Conservation (phyloP, 2,797 vertebrate species). For the Megaceryle alcyon region DNA sequence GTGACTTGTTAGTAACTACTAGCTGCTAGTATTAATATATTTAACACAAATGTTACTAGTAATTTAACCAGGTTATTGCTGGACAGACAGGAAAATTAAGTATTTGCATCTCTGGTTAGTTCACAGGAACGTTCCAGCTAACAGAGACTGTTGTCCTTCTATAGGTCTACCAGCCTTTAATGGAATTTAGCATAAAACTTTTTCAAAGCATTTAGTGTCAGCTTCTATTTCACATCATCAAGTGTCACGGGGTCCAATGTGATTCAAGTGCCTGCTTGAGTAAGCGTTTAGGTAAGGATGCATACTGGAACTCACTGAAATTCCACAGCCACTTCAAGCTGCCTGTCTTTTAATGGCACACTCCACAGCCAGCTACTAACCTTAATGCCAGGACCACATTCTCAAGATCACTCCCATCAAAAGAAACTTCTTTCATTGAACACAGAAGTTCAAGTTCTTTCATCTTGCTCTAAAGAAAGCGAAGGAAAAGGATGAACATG, state of each 20-base stretch:
- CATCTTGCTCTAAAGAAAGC: constrained; percentile 89
- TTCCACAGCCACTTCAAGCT: not conserved
- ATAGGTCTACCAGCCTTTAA: not conserved
- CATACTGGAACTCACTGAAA: not conserved
- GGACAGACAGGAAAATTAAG: not conserved
- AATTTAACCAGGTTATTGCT: not conserved
- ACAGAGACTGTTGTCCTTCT: not conserved
- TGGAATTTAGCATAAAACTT: not conserved
- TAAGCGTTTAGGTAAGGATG: accelerated
- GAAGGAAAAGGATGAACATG: not conserved
- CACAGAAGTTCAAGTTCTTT: constrained; percentile 97
- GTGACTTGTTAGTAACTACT: not conserved
- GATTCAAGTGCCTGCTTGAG: not conserved
- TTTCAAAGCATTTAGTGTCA: not conserved
- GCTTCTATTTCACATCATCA: not conserved
- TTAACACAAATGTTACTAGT: not conserved
- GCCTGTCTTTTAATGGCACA: not conserved
- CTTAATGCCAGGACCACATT: constrained; percentile 93
- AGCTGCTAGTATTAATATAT: not conserved
- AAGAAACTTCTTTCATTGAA: constrained; percentile 93
- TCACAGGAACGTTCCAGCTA: not conserved
- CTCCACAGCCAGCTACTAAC: constrained; percentile 71
- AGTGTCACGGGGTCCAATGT: not conserved
- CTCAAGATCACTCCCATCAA: constrained; percentile 94
- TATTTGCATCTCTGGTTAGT: not conserved